phyloP scores from a whole-genome alignment of 1,140 invertebrate species.

The Whitmania pigra region DNA sequence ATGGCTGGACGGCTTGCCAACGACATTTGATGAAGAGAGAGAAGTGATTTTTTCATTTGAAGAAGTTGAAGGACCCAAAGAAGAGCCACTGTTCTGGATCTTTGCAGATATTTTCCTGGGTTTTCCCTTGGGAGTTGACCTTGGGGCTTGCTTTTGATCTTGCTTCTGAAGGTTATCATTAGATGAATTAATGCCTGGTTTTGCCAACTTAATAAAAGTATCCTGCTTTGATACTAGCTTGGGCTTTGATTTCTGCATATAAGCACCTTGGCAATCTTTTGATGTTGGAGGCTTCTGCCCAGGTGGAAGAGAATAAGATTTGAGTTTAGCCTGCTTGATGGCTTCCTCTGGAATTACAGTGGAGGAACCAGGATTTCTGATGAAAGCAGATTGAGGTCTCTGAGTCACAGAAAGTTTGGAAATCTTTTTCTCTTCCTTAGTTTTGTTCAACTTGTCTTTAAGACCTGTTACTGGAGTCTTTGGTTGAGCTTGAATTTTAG shows the following conservation, averaged over 20 bases:
- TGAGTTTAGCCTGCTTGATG: slow-evolving; percentile 3
- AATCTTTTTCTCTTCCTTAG: background rate
- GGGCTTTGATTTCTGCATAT: background rate
- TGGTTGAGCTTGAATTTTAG: background rate
- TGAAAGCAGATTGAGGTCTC: slow-evolving; percentile 6
- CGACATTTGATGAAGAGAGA: background rate
- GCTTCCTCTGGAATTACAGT: background rate
- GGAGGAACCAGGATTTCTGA: background rate
- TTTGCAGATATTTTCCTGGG: background rate
- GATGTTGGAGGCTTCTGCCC: slow-evolving; percentile 1
- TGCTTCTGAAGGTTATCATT: slow-evolving; percentile 27
- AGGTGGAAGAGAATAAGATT: slow-evolving; percentile 6
- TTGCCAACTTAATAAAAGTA: slow-evolving; percentile 72
- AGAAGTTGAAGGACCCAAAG: background rate
- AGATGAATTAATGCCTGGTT: slow-evolving; percentile 27
- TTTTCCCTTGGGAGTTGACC: background rate
- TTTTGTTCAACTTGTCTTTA: background rate
- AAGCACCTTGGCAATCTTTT: slow-evolving; percentile 28
- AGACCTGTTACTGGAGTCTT: background rate
- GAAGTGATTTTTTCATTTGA: background rate
- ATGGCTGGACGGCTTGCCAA: background rate
- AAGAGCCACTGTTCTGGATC: background rate
- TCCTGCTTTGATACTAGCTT: slow-evolving; percentile 53
- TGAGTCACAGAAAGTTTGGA: background rate
- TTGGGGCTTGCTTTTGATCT: slow-evolving; percentile 7